Conservation (phyloP, 2,888 invertebrate species). For the Oligia latruncula region DNA sequence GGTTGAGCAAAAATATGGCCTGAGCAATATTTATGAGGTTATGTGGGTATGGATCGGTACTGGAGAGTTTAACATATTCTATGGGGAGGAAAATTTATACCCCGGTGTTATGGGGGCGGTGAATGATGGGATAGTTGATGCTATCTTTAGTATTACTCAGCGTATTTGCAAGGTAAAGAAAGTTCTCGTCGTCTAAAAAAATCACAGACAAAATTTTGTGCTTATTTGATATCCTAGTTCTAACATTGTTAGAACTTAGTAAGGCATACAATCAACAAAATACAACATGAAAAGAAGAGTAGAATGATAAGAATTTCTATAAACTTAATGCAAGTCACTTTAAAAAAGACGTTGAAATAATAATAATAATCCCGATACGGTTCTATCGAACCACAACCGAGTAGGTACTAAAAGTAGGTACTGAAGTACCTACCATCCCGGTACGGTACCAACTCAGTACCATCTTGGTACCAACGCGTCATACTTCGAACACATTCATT, state of each 20-base stretch:
- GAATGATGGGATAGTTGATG: slow-evolving; percentile 35
- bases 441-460: slow-evolving; percentile 18
- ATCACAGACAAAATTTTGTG: background rate
- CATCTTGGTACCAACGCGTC: slow-evolving; percentile 17
- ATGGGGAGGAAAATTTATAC: slow-evolving; percentile 53
- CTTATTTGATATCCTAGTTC: background rate
- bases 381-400: slow-evolving; percentile 9
- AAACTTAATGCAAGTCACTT: background rate
- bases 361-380: background rate
- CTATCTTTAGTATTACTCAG: slow-evolving; percentile 33
- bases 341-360: background rate
- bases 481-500: slow-evolving; percentile 49
- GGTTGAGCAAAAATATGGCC: slow-evolving; percentile 31
- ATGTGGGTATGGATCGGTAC: slow-evolving; percentile 33
- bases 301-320: background rate
- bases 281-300: too few species aligned
- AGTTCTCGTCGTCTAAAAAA: background rate
- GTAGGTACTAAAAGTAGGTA: slow-evolving; percentile 29
- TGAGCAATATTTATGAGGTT: slow-evolving; percentile 44
- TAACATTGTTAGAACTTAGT: background rate
- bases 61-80: slow-evolving; percentile 53
- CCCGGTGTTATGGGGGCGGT: slow-evolving; percentile 26
- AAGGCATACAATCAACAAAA: background rate
- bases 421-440: slow-evolving; percentile 19
- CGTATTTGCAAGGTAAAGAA: slow-evolving; percentile 13